Base-by-base conservation (phyloP, 2,797 vertebrate genomes). In the Eulemur albifrons region DNA sequence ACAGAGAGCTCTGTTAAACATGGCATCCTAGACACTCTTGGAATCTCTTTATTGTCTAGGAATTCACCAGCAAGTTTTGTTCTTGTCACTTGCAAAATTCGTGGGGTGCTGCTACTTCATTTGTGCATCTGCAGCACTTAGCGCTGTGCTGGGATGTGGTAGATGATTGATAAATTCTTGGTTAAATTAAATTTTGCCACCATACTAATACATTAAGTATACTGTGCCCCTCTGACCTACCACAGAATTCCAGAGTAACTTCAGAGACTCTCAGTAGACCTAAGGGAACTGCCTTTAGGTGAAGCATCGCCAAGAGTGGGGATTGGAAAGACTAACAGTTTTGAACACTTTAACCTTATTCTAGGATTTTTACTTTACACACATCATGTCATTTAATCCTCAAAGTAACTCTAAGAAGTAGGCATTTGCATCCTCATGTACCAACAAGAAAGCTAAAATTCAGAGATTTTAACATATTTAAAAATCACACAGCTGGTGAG, bases 381-480 rank as follows among this genome's bases (percentile, higher is more conserved):
- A 72, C 0, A 59, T 63, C 32, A 50, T 70, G 76, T 80, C 18
- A 88, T 75, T 94, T 83, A 70, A 23, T 79, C 43, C 32, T 81
- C 69, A 73, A 70, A 32, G 25, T 57, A 72, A 85, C 6, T 0
- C 76, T 57, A 17, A 38, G 67, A 67, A 65, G 4, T 32, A 79
- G n/a, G 20, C 57, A 54, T 90, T 52, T 25, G 48, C 89, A 73
- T 13, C 25, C 7, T 18, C 23, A 52, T n/a, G 91, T 69, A 76
- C 27, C 18, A 57, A 45, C 2, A 40, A 92, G 48, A 40, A 95
- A 82, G 45, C 75, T 89, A 25, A 92, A 85, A 82, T 70, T 73
- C 50, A 90, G 75, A 63, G 27, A 87, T 30, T 82, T 90, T 77
- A 83, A 69, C n/a, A n/a, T 72, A 79, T 69, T 92, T 88, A 70